Evolutionary conservation across 2,888 invertebrate genomes (phyloP).

Genomic region (Piscicola geometra): DNA sequence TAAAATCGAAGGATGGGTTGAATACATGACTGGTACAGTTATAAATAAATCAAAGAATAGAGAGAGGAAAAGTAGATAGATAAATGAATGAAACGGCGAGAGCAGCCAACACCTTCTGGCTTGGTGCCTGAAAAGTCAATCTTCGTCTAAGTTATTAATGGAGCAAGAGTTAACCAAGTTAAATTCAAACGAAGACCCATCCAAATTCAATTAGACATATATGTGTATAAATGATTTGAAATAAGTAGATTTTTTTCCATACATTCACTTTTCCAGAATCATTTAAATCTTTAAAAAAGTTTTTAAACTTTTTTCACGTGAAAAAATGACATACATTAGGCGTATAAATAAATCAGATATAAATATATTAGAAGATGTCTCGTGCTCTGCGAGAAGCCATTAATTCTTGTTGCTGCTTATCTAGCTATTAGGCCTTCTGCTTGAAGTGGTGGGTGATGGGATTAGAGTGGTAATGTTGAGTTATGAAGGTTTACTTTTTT

Average conservation of each 20-base stretch:
- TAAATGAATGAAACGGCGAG: background rate
- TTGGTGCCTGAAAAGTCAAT: background rate
- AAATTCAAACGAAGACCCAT: background rate
- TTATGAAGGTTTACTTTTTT: background rate
- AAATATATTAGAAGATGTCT: slow-evolving; percentile 2
- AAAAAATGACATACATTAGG: background rate
- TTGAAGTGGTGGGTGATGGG: background rate
- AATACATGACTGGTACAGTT: no score
- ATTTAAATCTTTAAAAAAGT: background rate
- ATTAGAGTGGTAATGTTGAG: background rate
- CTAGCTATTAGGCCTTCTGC: background rate
- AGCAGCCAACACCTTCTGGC: background rate
- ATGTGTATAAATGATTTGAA: background rate
- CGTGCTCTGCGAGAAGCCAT: background rate
- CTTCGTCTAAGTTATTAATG: background rate
- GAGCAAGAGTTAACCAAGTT: background rate
- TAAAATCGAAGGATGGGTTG: no score
- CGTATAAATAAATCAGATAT: background rate
- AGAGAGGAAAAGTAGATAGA: background rate
- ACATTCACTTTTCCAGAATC: no score
- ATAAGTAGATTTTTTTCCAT: no score
- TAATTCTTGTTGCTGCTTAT: background rate
- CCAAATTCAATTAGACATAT: background rate
- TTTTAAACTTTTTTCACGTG: background rate
- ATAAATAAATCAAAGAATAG: no score